phyloP scores from a whole-genome alignment of 2,113 vertebrate genomes.

The Tylochromis polylepis region DNA sequence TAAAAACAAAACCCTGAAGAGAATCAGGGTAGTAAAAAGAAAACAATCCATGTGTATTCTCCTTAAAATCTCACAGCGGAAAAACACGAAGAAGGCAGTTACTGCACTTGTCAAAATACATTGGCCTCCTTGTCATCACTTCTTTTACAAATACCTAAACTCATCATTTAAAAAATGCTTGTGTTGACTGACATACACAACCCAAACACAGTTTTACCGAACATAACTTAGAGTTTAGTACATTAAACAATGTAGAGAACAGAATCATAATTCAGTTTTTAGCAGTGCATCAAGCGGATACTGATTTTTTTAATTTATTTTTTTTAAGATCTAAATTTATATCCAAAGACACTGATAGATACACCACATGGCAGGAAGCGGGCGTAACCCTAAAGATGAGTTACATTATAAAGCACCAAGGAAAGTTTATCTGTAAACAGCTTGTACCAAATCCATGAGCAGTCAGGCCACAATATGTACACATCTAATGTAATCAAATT shows the following conservation, averaged over 20 bases:
- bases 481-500: background rate
- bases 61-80: background rate
- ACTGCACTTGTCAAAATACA: constrained; percentile 20
- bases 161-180: background rate
- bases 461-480: constrained; percentile 8
- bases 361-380: constrained; percentile 36
- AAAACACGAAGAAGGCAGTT: constrained; percentile 13
- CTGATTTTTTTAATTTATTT: background rate
- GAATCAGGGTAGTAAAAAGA: background rate
- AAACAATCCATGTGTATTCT: constrained; percentile 2
- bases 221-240: constrained; percentile 27
- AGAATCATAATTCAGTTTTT: constrained; percentile 2
- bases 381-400: background rate
- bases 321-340: background rate
- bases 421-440: constrained; percentile 50
- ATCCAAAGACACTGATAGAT: constrained; percentile 16
- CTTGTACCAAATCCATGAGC: background rate
- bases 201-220: constrained; percentile 28
- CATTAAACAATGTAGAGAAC: constrained; percentile 28
- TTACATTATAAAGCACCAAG: constrained; percentile 16
- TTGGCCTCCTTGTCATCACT: background rate
- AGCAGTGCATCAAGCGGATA: constrained; percentile 18
- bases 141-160: background rate
- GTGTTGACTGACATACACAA: constrained; percentile 23
- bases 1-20: constrained; percentile 33